phyloP scores from a whole-genome alignment of 2,113 vertebrate genomes.

The Rhinolophus ferrumequinum region DNA sequence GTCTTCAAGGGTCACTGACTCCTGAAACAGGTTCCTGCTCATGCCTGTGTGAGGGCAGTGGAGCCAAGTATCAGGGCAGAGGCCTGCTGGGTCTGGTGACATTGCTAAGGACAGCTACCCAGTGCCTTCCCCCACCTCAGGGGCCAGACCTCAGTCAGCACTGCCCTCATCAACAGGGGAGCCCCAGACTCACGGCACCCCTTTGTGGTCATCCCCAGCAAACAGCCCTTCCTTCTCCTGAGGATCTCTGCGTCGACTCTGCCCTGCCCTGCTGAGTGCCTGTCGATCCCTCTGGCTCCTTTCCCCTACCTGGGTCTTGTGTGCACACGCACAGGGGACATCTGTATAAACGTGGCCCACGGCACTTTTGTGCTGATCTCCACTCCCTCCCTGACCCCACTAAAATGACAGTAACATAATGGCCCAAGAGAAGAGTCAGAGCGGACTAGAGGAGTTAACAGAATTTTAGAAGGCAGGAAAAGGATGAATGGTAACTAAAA shows the following conservation, averaged over 20 bases:
- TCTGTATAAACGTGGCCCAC: neutral
- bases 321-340: too few species aligned
- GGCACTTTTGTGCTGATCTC: neutral
- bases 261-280: neutral
- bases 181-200: neutral
- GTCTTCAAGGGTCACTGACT: conserved; percentile 66
- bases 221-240: neutral
- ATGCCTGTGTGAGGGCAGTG: neutral
- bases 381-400: neutral
- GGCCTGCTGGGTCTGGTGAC: neutral
- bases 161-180: neutral
- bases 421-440: neutral
- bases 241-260: neutral
- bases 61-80: neutral
- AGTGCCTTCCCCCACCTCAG: rapidly evolving
- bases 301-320: neutral
- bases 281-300: neutral
- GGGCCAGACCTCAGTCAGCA: neutral
- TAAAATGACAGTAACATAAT: neutral
- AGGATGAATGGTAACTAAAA: neutral
- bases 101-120: neutral
- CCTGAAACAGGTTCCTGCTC: conserved; percentile 57
- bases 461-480: neutral
- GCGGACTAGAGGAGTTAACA: neutral
- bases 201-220: neutral